Conservation (phyloP, 2,888 invertebrate genomes). For the Oithona nana region DNA sequence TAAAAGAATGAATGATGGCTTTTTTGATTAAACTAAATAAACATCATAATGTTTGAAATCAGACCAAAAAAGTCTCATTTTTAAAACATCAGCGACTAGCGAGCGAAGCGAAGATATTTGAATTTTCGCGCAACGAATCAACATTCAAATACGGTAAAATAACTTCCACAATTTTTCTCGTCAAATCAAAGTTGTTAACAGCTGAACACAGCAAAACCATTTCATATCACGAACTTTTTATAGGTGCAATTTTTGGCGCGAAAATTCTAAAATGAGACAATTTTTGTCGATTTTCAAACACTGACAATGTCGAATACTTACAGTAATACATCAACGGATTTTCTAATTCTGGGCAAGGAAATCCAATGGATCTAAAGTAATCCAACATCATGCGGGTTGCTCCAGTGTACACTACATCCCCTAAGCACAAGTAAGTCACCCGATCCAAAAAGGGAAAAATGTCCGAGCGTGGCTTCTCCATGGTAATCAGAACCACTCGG, state of each 20-base stretch:
- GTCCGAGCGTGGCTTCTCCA: constrained; percentile 82
- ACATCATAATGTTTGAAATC: not conserved
- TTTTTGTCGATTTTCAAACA: no score
- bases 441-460: constrained; percentile 82
- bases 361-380: constrained; percentile 85
- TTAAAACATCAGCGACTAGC: no score
- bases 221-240: no score
- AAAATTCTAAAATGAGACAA: no score
- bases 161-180: no score
- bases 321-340: constrained; percentile 96
- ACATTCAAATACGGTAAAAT: no score
- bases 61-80: no score
- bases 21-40: not conserved
- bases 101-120: no score
- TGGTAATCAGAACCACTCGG: constrained; percentile 68
- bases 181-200: no score
- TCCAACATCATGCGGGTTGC: constrained; percentile 77
- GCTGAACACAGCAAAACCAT: no score
- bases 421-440: constrained; percentile 70
- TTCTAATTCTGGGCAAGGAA: constrained; percentile 86
- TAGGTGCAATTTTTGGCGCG: no score
- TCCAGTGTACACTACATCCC: constrained; percentile 76
- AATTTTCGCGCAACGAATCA: no score
- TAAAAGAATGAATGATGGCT: not conserved
- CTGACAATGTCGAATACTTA: constrained; percentile 36